Conservation (phyloP, 1,140 invertebrate species). For the Micrasema longulum region DNA sequence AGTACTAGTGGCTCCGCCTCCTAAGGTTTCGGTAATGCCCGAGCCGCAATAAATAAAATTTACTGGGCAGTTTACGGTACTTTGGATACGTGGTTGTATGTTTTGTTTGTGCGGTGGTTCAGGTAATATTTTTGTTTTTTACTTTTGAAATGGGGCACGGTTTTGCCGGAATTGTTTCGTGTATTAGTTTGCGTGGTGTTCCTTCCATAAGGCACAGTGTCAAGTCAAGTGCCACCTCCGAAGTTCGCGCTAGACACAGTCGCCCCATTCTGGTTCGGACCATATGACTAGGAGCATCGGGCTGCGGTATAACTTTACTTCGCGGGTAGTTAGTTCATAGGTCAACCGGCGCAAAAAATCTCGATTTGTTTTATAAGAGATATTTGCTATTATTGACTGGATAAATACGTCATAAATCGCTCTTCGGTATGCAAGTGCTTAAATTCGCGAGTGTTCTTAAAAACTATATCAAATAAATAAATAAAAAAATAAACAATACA, state of each 20-base stretch:
- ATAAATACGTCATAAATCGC: conserved; percentile 1
- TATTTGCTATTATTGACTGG: conserved; percentile 9
- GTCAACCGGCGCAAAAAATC: conserved; percentile 27
- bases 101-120: too few relatives aligned
- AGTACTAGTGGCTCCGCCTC: conserved; percentile 34
- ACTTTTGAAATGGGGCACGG: too few relatives aligned
- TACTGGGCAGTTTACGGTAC: too few relatives aligned
- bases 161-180: too few relatives aligned
- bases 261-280: conserved; percentile 35
- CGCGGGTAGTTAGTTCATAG: conserved; percentile 31
- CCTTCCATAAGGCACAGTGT: conserved; percentile 36
- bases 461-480: too few relatives aligned
- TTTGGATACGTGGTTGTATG: too few relatives aligned
- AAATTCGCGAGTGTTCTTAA: conserved; percentile 18
- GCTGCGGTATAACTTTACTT: background rate
- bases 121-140: too few relatives aligned
- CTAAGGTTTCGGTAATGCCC: conserved; percentile 42
- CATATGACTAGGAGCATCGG: conserved; percentile 40
- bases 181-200: conserved; percentile 3
- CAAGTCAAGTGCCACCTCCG: conserved; percentile 42
- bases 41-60: too few relatives aligned
- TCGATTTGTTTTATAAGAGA: conserved; percentile 19
- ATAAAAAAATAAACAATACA: too few relatives aligned
- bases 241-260: conserved; percentile 33
- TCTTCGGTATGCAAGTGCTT: conserved; percentile 9